Evolutionary conservation across 1,140 invertebrate species (phyloP).

Genomic region (Cherax destructor): DNA sequence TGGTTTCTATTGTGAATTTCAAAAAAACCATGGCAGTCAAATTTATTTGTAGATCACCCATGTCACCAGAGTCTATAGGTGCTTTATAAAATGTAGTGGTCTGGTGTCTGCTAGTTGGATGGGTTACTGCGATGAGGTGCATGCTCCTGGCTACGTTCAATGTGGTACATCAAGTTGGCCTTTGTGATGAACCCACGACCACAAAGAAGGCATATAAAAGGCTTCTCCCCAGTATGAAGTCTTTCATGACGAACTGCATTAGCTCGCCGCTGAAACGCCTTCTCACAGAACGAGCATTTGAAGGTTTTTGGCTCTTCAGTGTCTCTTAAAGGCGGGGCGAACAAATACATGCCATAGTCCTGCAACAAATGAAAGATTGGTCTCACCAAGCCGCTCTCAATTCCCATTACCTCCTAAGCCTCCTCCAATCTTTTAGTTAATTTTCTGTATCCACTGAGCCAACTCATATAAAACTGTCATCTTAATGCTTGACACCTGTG

Average conservation of each 20-base stretch:
- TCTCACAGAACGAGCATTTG: constrained; percentile 47
- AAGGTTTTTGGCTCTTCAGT: constrained; percentile 38
- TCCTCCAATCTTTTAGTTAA: not conserved
- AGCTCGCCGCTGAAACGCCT: constrained; percentile 51
- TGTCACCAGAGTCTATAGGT: not conserved
- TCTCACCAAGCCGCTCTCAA: constrained; percentile 38
- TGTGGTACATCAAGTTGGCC: constrained; percentile 45
- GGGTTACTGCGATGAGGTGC: constrained; percentile 14
- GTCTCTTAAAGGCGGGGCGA: constrained; percentile 33
- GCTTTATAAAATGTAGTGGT: constrained; percentile 4
- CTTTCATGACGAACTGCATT: constrained; percentile 74
- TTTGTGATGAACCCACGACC: constrained; percentile 71
- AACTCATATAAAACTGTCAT: not conserved
- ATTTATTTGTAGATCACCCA: not conserved
- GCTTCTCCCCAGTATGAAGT: constrained; percentile 76
- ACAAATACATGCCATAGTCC: constrained; percentile 55
- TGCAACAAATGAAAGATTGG: constrained; percentile 48
- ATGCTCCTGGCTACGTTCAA: constrained; percentile 46
- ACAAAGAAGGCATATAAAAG: constrained; percentile 77
- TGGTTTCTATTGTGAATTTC: not conserved
- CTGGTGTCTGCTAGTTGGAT: not conserved
- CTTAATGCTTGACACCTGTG: not conserved
- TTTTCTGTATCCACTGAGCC: not conserved
- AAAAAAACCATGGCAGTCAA: not conserved
- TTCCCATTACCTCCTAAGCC: constrained; percentile 18